A percentile compares a stretch with the other conserved stretches of the same genome.
phyloP scores from a whole-genome alignment of 2,888 invertebrate genomes.

The Conomelus anceps region DNA sequence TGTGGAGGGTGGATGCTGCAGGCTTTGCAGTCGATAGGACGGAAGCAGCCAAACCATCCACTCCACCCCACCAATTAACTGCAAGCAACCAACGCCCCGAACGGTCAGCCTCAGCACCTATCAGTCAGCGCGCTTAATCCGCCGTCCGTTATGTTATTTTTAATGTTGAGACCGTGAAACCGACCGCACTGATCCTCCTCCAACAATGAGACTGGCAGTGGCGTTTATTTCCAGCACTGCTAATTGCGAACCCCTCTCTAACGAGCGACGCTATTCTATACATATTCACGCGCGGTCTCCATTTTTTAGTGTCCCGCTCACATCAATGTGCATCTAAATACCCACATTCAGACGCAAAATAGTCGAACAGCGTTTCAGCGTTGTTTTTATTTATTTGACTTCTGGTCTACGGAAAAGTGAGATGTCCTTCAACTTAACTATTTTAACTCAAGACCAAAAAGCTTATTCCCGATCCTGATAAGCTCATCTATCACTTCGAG shows the following conservation, averaged over 20 bases:
- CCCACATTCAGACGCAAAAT: too few species aligned
- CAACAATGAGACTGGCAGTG: background rate
- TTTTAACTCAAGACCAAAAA: too few species aligned
- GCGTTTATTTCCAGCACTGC: background rate
- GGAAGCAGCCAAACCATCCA: too few species aligned
- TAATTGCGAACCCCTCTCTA: background rate
- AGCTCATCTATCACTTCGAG: too few species aligned
- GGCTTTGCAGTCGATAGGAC: background rate
- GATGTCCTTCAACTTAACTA: too few species aligned
- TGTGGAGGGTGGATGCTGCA: background rate
- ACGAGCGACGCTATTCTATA: background rate
- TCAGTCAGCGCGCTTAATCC: background rate
- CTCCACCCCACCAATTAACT: too few species aligned
- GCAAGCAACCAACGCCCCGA: background rate
- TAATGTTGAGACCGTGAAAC: background rate
- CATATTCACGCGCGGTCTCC: background rate
- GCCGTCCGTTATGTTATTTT: background rate
- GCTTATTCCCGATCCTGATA: too few species aligned
- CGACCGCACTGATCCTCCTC: background rate
- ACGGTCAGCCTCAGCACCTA: background rate
- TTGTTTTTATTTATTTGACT: too few species aligned
- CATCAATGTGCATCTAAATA: background rate
- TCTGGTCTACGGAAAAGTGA: too few species aligned
- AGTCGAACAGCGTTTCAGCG: background rate
- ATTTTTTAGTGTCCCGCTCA: background rate